Evolutionary conservation across 2,888 invertebrate genomes (phyloP), one percentile per base, ranked within the genome.

Genomic region (Watsonalla binaria): DNA sequence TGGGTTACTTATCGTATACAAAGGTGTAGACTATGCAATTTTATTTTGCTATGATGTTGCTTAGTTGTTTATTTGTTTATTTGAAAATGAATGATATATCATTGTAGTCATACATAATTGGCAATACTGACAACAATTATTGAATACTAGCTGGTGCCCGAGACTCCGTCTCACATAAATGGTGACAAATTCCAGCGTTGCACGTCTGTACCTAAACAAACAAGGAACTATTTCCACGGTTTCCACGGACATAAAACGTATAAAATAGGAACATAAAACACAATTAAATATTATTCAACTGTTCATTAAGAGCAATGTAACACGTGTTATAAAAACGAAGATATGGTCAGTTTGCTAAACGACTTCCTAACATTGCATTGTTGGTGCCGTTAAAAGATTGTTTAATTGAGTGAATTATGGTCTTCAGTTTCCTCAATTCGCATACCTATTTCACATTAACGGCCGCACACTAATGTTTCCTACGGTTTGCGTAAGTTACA

Each of bases 311-410:
- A 48, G 48, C 37, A 47, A 48, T 48, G 48, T 37, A 49, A 42
- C 45, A 5, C 51, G 6, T 35, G 45, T 45, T 51, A 45, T 39
- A 51, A 51, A 55, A 58, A 60, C 52, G 54, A 59, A 66, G 71
- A 70, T 65, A 76, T 73, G 73, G 73, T 76, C 72, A 73, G 74
- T 75, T 75, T 74, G 72, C 65, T 62, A 67, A 73, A 74, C 66
- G 63, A 71, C 75, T 78, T 78, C 77, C 77, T 72, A 51, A 55
- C 59, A 53, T 66, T 68, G 66, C 70, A 65, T 59, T 66, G 59
- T 65, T 57, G 59, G 52, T 55, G 59, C 67, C 62, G 63, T 68
- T 68, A 66, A 70, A 66, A 70, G 62, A 71, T 74, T 68, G 68
- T 71, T 74, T 72, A 67, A 77, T 73, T 70, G 68, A 74, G 63